Evolutionary conservation across 2,888 invertebrate genomes (phyloP).

Genomic region (Scaptomyza cyrtandrae): DNA sequence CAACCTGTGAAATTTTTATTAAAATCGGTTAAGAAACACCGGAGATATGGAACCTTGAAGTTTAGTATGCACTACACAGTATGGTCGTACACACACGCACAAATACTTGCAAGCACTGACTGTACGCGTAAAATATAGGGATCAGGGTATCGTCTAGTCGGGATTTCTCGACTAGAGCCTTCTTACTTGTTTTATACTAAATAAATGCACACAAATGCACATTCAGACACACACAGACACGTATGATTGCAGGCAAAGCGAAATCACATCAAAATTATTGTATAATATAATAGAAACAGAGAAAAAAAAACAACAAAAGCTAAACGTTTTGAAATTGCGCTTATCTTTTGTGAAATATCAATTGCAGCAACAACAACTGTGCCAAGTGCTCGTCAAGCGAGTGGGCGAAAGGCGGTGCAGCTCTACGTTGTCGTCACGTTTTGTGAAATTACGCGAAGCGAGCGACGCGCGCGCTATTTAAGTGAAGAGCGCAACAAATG

Average conservation of each 20-base stretch:
- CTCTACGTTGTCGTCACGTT: constrained; percentile 69
- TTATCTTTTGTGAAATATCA: constrained; percentile 78
- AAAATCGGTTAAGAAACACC: too few species aligned
- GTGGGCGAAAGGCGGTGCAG: constrained; percentile 14
- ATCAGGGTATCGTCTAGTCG: too few species aligned
- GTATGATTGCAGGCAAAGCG: constrained; percentile 24
- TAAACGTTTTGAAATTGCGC: constrained; percentile 72
- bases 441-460: constrained; percentile 73
- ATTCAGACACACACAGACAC: neutral
- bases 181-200: constrained; percentile 32
- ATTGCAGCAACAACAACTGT: constrained; percentile 62
- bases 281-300: constrained; percentile 47
- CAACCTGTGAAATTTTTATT: too few species aligned
- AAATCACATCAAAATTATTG: constrained; percentile 63
- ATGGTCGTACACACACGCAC: too few species aligned
- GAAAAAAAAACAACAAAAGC: constrained; percentile 31
- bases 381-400: constrained; percentile 48
- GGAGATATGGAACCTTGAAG: too few species aligned
- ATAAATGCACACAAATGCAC: constrained; percentile 42
- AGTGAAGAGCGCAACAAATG: constrained; percentile 32
- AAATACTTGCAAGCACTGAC: too few species aligned
- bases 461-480: constrained; percentile 47
- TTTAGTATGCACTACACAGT: too few species aligned
- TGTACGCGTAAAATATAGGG: too few species aligned
- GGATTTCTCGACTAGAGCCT: too few species aligned